Evolutionary conservation across 2,797 vertebrate species (phyloP).

Genomic region (Danio jaintianensis): DNA sequence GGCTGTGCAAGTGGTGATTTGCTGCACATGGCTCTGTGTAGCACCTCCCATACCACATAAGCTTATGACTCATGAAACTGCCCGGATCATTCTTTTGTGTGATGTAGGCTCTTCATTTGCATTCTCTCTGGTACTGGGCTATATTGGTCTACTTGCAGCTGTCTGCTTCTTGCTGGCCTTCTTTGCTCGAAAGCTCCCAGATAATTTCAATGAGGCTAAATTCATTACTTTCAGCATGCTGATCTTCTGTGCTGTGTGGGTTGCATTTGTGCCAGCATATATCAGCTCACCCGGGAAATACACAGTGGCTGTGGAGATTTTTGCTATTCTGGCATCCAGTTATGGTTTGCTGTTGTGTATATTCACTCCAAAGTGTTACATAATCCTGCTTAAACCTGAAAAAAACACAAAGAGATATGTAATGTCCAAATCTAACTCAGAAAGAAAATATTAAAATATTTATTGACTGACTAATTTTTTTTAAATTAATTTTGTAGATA

Average conservation of each 20-base stretch:
- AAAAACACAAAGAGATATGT: slow-evolving; percentile 67
- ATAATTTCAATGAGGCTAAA: slow-evolving; percentile 71
- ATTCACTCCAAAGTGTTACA: slow-evolving; percentile 72
- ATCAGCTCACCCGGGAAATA: slow-evolving; percentile 72
- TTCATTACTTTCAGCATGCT: slow-evolving; percentile 74
- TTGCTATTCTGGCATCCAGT: slow-evolving; percentile 71
- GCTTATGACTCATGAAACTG: slow-evolving; percentile 68
- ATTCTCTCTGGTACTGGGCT: slow-evolving; percentile 67
- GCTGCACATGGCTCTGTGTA: slow-evolving; percentile 74
- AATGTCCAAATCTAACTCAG: slow-evolving; percentile 58
- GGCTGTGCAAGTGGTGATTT: slow-evolving; percentile 79
- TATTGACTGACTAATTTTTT: not conserved
- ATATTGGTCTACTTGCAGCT: slow-evolving; percentile 67
- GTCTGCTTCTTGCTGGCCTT: slow-evolving; percentile 69
- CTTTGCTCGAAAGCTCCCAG: slow-evolving; percentile 67
- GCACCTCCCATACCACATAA: slow-evolving; percentile 74
- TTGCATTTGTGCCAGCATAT: slow-evolving; percentile 69
- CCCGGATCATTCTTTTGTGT: slow-evolving; percentile 66
- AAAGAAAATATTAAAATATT: slow-evolving; percentile 36
- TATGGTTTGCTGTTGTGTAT: slow-evolving; percentile 70
- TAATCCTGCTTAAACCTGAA: slow-evolving; percentile 69
- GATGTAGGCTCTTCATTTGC: slow-evolving; percentile 66
- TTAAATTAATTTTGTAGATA: no score
- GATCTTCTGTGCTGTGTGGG: slow-evolving; percentile 72
- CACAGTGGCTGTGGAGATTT: slow-evolving; percentile 69